A percentile compares a stretch with the other conserved stretches of the same genome.
These are phyloP conservation scores for Channallabes apus DNA, from an alignment of 2,797 vertebrate species.

Conservation along the genomic window DNA sequence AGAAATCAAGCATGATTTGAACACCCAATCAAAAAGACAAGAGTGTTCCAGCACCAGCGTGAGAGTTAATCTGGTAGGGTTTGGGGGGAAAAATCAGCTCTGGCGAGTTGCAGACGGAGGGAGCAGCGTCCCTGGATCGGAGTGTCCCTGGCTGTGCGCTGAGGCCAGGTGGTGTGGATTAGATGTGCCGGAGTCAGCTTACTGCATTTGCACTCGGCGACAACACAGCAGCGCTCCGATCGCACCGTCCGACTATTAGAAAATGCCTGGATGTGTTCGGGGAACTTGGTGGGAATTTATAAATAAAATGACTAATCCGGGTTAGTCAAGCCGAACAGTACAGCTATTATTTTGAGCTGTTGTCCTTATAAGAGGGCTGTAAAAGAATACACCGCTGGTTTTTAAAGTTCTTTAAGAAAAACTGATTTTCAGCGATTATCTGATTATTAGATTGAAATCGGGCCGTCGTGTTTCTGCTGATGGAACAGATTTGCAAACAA, in stretches of 20 bases:
- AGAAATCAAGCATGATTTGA: too few relatives aligned
- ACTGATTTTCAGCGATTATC: not conserved
- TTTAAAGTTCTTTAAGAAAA: not conserved
- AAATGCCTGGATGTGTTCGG: not conserved
- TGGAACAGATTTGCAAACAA: slow-evolving; percentile 1
- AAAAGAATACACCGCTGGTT: not conserved
- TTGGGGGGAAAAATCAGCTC: slow-evolving; percentile 39
- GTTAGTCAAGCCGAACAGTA: not conserved
- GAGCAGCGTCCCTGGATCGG: slow-evolving; percentile 29
- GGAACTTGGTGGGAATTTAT: slow-evolving; percentile 5
- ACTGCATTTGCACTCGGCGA: slow-evolving; percentile 17
- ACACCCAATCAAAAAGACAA: slow-evolving; percentile 6
- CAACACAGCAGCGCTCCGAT: slow-evolving; percentile 9
- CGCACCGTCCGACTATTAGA: not conserved
- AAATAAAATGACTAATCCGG: not conserved
- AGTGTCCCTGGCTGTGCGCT: slow-evolving; percentile 34
- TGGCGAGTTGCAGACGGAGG: slow-evolving; percentile 26
- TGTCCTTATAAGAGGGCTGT: slow-evolving; percentile 7
- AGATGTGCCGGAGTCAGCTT: slow-evolving; percentile 52
- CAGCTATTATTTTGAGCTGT: not conserved
- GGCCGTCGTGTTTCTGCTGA: not conserved
- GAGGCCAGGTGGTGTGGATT: slow-evolving; percentile 57
- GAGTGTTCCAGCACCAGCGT: slow-evolving; percentile 39
- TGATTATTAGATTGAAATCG: slow-evolving; percentile 14
- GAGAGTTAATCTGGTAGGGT: slow-evolving; percentile 38